Conservation (phyloP, 2,888 invertebrate genomes). For the Ectropis crepuscularia region DNA sequence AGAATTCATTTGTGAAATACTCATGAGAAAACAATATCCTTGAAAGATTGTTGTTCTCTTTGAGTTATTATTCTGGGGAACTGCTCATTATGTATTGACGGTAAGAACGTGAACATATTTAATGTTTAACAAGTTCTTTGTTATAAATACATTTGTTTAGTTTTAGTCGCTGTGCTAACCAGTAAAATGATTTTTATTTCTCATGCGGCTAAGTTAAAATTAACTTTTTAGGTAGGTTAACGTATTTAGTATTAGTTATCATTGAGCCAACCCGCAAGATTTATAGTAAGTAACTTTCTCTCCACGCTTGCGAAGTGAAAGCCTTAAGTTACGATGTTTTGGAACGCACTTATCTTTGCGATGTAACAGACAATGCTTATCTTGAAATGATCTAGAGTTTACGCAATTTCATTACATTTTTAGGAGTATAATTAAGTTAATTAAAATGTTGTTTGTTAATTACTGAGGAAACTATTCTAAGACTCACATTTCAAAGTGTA, state of each 20-base stretch:
- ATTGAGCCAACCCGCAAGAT: constrained; percentile 37
- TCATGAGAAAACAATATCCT: constrained; percentile 11
- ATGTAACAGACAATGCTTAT: constrained; percentile 32
- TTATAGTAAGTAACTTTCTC: constrained; percentile 50
- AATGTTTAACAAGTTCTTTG: constrained; percentile 11
- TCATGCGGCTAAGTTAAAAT: not conserved
- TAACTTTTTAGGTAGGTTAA: constrained; percentile 14
- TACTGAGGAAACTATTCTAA: not conserved
- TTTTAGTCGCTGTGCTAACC: not conserved
- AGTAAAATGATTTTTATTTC: constrained; percentile 9
- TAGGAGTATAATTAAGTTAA: constrained; percentile 11
- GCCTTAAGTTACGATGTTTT: constrained; percentile 38
- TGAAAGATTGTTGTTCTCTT: constrained; percentile 10
- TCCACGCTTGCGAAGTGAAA: constrained; percentile 50
- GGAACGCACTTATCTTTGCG: constrained; percentile 34
- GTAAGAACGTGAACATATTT: constrained; percentile 21
- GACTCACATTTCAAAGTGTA: not conserved
- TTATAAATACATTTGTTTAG: not conserved
- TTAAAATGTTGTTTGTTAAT: not conserved
- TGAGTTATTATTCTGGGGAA: constrained; percentile 15
- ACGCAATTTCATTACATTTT: constrained; percentile 16
- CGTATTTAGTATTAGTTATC: constrained; percentile 36
- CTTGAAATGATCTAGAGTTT: constrained; percentile 21
- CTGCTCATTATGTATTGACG: constrained; percentile 7
- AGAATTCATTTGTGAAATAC: not conserved